Evolutionary conservation across 2,113 vertebrate genomes (phyloP), one percentile per base, ranked within the genome.

Genomic region (Oceanites oceanicus): DNA sequence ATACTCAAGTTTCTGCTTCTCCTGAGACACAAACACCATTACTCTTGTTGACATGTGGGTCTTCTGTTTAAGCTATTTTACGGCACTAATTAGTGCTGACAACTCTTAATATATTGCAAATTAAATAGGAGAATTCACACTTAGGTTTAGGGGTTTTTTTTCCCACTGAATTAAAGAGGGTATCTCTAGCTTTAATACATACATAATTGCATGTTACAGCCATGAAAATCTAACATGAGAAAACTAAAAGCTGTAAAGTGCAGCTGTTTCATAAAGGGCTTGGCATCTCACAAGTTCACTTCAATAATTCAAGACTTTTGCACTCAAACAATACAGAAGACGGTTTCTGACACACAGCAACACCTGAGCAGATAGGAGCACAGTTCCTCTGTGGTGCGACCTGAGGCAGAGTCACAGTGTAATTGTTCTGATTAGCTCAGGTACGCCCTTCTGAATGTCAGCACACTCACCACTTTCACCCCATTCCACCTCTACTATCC

Each of bases 51-150:
- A 95, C 86, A 97, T 11, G 5, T 70, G 44, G 61, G 75, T 77
- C 67, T 80, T 86, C 40, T 59, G 77, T 90, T 95, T 85, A 97
- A 93, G 68, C 36, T 94, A 67, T 87, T 96, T 95, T 85, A 92
- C 47, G 82, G 70, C 7, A 8, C 62, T 94, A 91, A 95, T 91
- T 90, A 92, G 80, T 86, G 94, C 63, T 81, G 90, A 95, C 74
- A 95, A 75, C 40, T 81, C 44, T 84, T 90, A 97, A 96, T 88
- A 88, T 92, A 97, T 87, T 96, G 94, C 85, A 97, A 92, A 95
- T 97, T 94, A 97, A 97, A 94, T 23, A 92, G 92, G 47, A 80
- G 73, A 96, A 93, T 80, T 89, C 81, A 75, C 23, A 58, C 59
- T 96, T 94, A 75, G 22, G 27, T 36, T 62, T 71, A 58, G 38